These are phyloP conservation scores for Drosophila kokeensis DNA, from an alignment of 2,888 invertebrate genomes.

Conservation along the genomic window DNA sequence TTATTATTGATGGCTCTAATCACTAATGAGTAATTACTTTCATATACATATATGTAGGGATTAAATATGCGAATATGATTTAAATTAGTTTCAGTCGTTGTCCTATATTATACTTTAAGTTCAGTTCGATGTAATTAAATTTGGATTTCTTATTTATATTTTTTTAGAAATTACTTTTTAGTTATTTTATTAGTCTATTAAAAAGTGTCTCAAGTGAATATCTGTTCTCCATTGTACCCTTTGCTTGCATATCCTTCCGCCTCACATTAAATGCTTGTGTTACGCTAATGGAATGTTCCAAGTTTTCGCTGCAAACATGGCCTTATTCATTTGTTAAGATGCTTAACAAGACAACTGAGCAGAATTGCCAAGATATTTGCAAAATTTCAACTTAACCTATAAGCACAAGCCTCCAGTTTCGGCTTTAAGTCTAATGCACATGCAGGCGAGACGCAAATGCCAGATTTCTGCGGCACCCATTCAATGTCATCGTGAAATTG, in stretches of 20 bases:
- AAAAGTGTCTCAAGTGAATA: not conserved
- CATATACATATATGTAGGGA: not conserved
- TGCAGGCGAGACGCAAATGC: not conserved
- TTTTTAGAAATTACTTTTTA: not conserved
- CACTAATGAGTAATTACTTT: not conserved
- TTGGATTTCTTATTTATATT: not conserved
- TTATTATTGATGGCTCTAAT: not conserved
- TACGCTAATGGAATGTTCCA: not conserved
- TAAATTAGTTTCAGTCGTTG: not conserved
- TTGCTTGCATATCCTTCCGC: not conserved
- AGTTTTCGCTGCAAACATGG: not conserved
- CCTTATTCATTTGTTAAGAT: not conserved
- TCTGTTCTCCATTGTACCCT: rapidly evolving
- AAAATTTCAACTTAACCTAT: not conserved
- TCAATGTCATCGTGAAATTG: conserved; percentile 39
- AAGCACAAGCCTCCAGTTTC: not conserved
- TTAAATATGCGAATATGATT: not conserved
- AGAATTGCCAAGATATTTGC: not conserved
- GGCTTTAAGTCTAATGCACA: conserved; percentile 1
- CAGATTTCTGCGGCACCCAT: conserved; percentile 5
- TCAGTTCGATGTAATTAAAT: not conserved
- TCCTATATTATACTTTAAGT: not conserved
- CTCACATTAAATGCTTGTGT: not conserved
- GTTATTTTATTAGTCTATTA: not conserved
- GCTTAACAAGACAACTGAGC: not conserved